Conservation (phyloP, 1,140 invertebrate species). For the Brachionus sp. region DNA sequence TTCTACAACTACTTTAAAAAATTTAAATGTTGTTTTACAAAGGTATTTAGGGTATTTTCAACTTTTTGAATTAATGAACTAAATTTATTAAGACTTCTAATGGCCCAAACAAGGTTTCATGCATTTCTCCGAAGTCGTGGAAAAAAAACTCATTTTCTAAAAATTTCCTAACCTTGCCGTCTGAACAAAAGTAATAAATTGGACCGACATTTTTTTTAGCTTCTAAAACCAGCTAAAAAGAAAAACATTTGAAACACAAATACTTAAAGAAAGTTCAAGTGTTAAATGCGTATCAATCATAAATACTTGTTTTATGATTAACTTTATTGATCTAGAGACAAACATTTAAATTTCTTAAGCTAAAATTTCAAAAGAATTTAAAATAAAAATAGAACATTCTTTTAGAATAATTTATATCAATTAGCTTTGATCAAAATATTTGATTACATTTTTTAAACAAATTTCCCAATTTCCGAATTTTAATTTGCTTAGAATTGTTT, state of each 20-base stretch:
- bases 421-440: not conserved
- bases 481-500: not conserved
- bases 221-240: not conserved
- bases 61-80: not conserved
- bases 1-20: not conserved
- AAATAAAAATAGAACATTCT: not conserved
- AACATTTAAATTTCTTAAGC: not conserved
- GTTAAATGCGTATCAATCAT: not conserved
- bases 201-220: not conserved
- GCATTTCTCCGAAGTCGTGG: not conserved
- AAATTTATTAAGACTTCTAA: not conserved
- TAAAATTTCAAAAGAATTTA: not conserved
- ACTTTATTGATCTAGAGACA: not conserved
- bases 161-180: not conserved
- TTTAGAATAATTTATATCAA: not conserved
- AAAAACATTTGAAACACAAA: not conserved
- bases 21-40: not conserved
- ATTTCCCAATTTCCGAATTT: not conserved
- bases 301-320: not conserved
- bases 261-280: constrained; percentile 1
- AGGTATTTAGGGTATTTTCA: not conserved
- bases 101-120: not conserved
- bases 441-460: not conserved
- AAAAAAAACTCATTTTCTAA: not conserved
- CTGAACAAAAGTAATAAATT: not conserved